Evolutionary conservation across 2,113 vertebrate genomes (phyloP), one percentile per base, ranked within the genome.

Genomic region (Geococcyx californianus): DNA sequence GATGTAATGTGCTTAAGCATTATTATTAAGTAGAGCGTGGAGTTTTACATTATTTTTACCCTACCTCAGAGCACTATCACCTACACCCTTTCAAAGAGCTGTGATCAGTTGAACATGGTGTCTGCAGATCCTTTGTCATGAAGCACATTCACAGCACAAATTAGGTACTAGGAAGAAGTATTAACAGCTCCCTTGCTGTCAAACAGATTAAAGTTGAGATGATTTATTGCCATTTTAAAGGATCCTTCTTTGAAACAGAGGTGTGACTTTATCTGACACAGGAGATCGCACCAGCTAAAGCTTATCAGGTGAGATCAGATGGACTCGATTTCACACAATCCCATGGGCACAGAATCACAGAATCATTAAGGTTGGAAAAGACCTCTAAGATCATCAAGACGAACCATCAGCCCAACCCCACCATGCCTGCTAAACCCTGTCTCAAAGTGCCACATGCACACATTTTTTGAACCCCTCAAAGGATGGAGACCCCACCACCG

Each of bases 1-100:
- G 90, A 64, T 74, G 94, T 82, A 88, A 94, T 74, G 62, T 82
- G 93, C 92, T 95, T 78, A 36, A 90, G 95, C 88, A 94, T 94
- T 95, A 88, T 94, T 95, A 96, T 96, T 96, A 34, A 70, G 89
- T 5, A 7, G 25, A 95, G 62, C 49, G 21, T 63, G 93, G 36
- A 63, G 64, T 70, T 91, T 87, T 56, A 52, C 78, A 90, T 91
- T 73, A 72, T 78, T 88, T 87, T 78, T n/a, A 47, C 58, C 62
- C 4, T n/a, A 95, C 93, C 90, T 95, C 64, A 1, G 87, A 87
- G 94, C 82, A 56, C 1, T 29, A 84, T 90, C 92, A 89, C 90
- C 94, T 49, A 70, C 89, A 92, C 67, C 74, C 79, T 66, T 23
- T 26, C 70, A 7, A 31, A 80, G 74, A 93, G 84, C 59, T 68